Evolutionary conservation across 53 echinoderm and acorn worm genomes (phyloP).

Genomic region (Glandiceps talaboti): DNA sequence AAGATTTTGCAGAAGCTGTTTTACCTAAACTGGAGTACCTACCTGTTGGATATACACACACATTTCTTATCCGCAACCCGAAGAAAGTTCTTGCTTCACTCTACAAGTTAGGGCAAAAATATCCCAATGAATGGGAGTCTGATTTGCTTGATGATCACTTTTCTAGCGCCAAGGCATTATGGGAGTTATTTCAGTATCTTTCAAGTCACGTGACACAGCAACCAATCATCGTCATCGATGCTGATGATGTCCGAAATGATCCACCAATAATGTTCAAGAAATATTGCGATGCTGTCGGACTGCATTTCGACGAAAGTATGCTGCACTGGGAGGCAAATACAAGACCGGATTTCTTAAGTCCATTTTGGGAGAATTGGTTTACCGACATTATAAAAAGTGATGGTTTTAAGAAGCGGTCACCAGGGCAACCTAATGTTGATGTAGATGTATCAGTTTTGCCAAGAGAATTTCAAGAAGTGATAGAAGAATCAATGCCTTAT

Average conservation of each 20-base stretch:
- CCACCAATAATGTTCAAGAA: conserved; percentile 44
- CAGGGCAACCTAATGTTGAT: no score
- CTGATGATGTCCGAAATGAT: conserved; percentile 45
- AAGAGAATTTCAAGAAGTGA: no score
- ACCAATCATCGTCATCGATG: conserved; percentile 50
- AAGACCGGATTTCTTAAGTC: no score
- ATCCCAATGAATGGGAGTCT: no score
- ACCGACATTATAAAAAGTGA: no score
- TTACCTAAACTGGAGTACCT: conserved; percentile 17
- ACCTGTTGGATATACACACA: conserved; percentile 43
- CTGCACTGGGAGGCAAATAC: no score
- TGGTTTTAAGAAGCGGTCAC: no score
- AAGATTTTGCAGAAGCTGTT: conserved; percentile 41
- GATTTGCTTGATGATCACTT: no score
- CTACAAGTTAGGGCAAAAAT: neutral
- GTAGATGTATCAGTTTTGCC: no score
- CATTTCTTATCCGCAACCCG: conserved; percentile 52
- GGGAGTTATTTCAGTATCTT: conserved; percentile 33
- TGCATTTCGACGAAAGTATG: conserved; percentile 41
- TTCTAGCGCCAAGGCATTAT: conserved; percentile 47
- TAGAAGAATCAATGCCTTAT: no score
- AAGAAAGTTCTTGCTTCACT: conserved; percentile 47
- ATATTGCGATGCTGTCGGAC: conserved; percentile 43
- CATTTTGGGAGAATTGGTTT: no score
- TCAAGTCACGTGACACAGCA: conserved; percentile 8